Percentiles rank a stretch among this genome's conserved stretches.
phyloP scores from a whole-genome alignment of 1,140 invertebrate species.

The Globodera ellingtonae region DNA sequence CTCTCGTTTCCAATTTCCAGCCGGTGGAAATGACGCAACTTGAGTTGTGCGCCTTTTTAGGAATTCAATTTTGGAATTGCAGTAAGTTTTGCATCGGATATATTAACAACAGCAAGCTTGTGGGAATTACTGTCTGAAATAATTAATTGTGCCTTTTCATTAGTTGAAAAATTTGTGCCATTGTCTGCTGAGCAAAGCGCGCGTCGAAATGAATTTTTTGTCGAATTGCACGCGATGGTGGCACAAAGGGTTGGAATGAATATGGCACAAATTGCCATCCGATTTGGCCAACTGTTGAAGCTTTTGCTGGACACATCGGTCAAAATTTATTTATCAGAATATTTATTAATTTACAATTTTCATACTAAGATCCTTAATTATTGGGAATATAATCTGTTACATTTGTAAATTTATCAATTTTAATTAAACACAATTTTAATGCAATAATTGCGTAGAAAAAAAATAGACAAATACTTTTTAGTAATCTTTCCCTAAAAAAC shows the following conservation, averaged over 20 bases:
- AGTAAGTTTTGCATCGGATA: neutral
- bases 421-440: too few species aligned
- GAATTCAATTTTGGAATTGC: conserved; percentile 27
- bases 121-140: neutral
- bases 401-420: too few species aligned
- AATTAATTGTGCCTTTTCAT: neutral
- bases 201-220: neutral
- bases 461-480: too few species aligned
- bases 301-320: neutral
- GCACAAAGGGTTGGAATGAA: neutral
- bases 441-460: too few species aligned
- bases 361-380: too few species aligned
- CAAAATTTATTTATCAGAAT: too few species aligned
- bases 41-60: conserved; percentile 3
- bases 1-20: neutral
- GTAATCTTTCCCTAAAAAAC: too few species aligned
- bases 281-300: neutral
- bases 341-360: too few species aligned
- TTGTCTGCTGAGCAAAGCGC: neutral
- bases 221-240: conserved; percentile 3
- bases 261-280: neutral
- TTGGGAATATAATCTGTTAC: too few species aligned
- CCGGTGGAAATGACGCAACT: neutral
- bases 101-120: neutral
- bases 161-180: conserved; percentile 3